phyloP scores from a whole-genome alignment of 2,888 invertebrate genomes.

The Mimumesa dahlbomi region DNA sequence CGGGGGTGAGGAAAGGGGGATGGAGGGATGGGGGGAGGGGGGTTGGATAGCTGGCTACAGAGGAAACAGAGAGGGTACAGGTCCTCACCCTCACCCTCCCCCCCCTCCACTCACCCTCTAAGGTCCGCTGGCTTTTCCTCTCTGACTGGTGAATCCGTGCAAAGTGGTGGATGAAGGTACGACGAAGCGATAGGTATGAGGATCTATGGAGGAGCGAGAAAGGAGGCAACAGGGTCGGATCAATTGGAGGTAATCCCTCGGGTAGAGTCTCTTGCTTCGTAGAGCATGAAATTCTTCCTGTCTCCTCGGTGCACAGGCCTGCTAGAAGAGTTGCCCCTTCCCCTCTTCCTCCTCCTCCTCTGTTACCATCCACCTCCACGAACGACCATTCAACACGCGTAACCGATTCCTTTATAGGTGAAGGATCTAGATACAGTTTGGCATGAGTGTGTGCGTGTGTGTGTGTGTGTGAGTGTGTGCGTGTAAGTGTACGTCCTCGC shows the following conservation, averaged over 20 bases:
- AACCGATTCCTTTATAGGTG: neutral
- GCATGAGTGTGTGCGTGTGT: neutral
- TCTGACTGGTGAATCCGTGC: slow-evolving; percentile 6
- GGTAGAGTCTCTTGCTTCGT: slow-evolving; percentile 76
- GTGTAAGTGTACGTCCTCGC: slow-evolving; percentile 15
- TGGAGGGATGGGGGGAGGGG: slow-evolving; percentile 27
- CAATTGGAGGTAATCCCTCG: slow-evolving; percentile 78
- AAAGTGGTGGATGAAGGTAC: slow-evolving; percentile 29
- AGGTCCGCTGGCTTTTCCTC: slow-evolving; percentile 26
- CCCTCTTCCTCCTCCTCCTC: slow-evolving; percentile 3
- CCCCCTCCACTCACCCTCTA: too few species aligned
- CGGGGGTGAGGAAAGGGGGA: slow-evolving; percentile 34
- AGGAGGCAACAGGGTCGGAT: slow-evolving; percentile 72
- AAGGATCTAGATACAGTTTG: neutral
- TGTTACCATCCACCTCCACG: neutral
- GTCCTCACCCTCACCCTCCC: slow-evolving; percentile 25
- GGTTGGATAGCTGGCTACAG: too few species aligned
- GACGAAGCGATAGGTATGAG: slow-evolving; percentile 18
- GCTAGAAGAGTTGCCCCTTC: slow-evolving; percentile 55
- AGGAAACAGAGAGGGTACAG: slow-evolving; percentile 41
- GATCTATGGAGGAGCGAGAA: slow-evolving; percentile 38
- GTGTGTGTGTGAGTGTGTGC: slow-evolving; percentile 1
- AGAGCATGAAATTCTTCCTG: slow-evolving; percentile 78
- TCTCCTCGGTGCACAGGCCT: slow-evolving; percentile 63
- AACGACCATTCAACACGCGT: slow-evolving; percentile 1